phyloP scores from a whole-genome alignment of 92 coral and sea anemone species.

The Bergia sp. region DNA sequence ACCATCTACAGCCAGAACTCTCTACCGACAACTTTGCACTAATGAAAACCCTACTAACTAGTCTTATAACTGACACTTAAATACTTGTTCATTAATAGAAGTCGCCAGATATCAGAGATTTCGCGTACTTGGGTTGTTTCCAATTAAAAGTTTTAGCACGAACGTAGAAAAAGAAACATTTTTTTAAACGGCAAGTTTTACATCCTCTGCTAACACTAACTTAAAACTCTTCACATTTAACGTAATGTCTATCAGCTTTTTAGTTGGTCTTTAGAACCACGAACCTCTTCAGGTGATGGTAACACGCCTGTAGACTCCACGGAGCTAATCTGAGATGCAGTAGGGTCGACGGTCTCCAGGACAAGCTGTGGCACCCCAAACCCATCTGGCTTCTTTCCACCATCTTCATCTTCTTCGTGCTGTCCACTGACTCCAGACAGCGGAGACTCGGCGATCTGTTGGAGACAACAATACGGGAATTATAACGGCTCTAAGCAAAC shows the following conservation, averaged over 20 bases:
- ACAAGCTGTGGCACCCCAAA: constrained; percentile 90
- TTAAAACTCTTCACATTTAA: not conserved
- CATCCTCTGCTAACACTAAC: not conserved
- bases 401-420: constrained; percentile 85
- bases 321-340: constrained; percentile 70
- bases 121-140: not conserved
- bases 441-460: constrained; percentile 77
- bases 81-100: not conserved
- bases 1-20: too few species aligned
- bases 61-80: too few species aligned
- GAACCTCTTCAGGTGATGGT: constrained; percentile 88
- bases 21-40: too few species aligned
- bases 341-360: constrained; percentile 77
- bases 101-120: not conserved
- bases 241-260: not conserved
- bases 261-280: not conserved
- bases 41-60: too few species aligned
- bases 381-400: constrained; percentile 76
- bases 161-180: not conserved
- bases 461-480: not conserved
- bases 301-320: constrained; percentile 70
- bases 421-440: constrained; percentile 83
- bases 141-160: not conserved
- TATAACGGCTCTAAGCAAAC: not conserved
- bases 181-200: too few species aligned